Evolutionary conservation across 1,140 invertebrate species (phyloP).

Genomic region (Zaprionus davidi): DNA sequence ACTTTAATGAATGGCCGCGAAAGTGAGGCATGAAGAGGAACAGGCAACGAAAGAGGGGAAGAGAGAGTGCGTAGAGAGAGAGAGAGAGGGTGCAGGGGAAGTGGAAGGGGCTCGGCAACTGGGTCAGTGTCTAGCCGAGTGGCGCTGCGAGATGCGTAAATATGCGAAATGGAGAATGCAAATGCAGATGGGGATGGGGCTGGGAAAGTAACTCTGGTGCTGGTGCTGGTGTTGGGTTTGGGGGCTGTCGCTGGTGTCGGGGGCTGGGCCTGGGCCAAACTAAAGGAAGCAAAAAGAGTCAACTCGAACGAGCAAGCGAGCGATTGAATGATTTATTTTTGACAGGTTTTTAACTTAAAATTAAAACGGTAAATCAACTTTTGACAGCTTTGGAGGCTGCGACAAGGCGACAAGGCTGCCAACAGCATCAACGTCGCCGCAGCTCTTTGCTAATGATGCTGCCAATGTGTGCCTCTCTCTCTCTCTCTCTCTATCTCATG

Average conservation of each 20-base stretch:
- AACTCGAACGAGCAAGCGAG: slow-evolving; percentile 47
- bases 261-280: slow-evolving; percentile 6
- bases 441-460: slow-evolving; percentile 78
- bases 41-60: neutral
- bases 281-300: slow-evolving; percentile 8
- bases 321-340: slow-evolving; percentile 84
- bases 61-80: neutral
- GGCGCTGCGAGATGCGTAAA: slow-evolving; percentile 51
- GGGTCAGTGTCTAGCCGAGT: slow-evolving; percentile 40
- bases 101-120: slow-evolving; percentile 12
- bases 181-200: neutral
- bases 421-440: slow-evolving; percentile 57
- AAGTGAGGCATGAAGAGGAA: slow-evolving; percentile 2
- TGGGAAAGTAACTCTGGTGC: no score
- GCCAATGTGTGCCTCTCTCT: slow-evolving; percentile 39
- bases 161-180: slow-evolving; percentile 27
- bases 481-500: slow-evolving; percentile 8
- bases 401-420: slow-evolving; percentile 73
- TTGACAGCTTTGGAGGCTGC: slow-evolving; percentile 77
- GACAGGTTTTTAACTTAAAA: slow-evolving; percentile 84
- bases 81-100: neutral
- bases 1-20: slow-evolving; percentile 51
- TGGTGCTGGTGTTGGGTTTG: neutral
- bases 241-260: neutral
- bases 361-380: slow-evolving; percentile 84